Evolutionary conservation across 2,888 invertebrate species (phyloP).

Genomic region (Aphelenchoides bicaudatus): DNA sequence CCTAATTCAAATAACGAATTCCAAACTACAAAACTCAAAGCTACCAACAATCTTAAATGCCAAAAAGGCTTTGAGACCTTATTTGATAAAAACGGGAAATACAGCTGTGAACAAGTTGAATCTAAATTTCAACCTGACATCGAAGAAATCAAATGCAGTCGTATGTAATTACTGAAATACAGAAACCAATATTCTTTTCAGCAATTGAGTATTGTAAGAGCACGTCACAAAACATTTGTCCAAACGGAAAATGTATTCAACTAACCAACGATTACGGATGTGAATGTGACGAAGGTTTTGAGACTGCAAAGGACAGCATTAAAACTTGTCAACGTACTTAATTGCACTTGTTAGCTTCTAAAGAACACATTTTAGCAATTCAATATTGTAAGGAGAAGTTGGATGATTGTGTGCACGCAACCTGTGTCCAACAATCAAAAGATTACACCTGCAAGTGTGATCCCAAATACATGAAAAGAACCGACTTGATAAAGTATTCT

Average conservation of each 20-base stretch:
- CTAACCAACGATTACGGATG: slow-evolving; percentile 1
- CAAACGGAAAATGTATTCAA: not conserved
- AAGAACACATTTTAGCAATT: slow-evolving; percentile 11
- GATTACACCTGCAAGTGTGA: slow-evolving; percentile 3
- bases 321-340: not conserved
- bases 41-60: no score
- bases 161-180: no score
- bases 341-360: no score
- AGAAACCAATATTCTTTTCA: no score
- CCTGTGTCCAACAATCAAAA: not conserved
- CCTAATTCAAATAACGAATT: not conserved
- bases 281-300: not conserved
- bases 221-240: no score
- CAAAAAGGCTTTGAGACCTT: no score
- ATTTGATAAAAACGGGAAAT: no score
- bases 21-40: no score
- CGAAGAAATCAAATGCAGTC: not conserved
- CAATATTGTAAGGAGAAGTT: not conserved
- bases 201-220: no score
- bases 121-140: no score
- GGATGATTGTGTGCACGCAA: slow-evolving; percentile 11
- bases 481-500: not conserved
- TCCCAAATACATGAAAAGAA: not conserved
- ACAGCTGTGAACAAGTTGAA: no score
- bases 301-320: not conserved